These are phyloP conservation scores for Drosophila paramelanica DNA, from an alignment of 2,888 invertebrate genomes.

Conservation along the genomic window DNA sequence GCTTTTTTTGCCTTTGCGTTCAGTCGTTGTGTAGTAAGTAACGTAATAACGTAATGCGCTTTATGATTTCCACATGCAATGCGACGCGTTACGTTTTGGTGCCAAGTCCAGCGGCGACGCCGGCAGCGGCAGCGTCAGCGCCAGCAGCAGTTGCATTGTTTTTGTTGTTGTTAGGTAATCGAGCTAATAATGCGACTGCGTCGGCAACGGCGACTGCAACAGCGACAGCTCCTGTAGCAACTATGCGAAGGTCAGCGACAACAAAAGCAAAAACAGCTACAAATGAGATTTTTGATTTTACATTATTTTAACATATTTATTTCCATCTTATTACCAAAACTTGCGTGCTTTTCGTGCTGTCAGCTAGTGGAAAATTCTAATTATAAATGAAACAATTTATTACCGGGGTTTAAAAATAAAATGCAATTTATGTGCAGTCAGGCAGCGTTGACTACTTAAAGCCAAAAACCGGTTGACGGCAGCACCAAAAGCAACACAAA, in stretches of 20 bases:
- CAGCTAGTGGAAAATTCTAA: constrained; percentile 72
- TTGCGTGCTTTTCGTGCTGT: constrained; percentile 49
- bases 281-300: constrained; percentile 36
- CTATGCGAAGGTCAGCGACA: constrained; percentile 76
- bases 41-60: constrained; percentile 75
- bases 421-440: constrained; percentile 67
- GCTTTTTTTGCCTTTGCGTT: constrained; percentile 42
- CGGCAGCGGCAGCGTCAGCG: constrained; percentile 7
- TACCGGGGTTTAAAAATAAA: constrained; percentile 79
- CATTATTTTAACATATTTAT: constrained; percentile 20
- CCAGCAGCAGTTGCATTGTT: constrained; percentile 29
- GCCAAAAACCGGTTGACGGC: constrained; percentile 61
- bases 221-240: constrained; percentile 62
- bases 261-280: constrained; percentile 19
- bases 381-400: constrained; percentile 80
- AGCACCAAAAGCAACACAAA: constrained; percentile 23
- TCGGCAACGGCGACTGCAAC: constrained; percentile 16
- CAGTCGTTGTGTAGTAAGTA: constrained; percentile 41
- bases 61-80: constrained; percentile 71
- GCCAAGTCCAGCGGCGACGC: constrained; percentile 82
- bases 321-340: constrained; percentile 14
- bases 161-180: constrained; percentile 61
- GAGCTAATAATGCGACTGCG: constrained; percentile 55
- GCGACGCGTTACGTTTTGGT: constrained; percentile 74
- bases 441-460: constrained; percentile 50